Percentiles rank a stretch among this genome's conserved stretches.
Evolutionary conservation across 1,140 invertebrate species (phyloP).

Genomic region (Archivesica marissinica): DNA sequence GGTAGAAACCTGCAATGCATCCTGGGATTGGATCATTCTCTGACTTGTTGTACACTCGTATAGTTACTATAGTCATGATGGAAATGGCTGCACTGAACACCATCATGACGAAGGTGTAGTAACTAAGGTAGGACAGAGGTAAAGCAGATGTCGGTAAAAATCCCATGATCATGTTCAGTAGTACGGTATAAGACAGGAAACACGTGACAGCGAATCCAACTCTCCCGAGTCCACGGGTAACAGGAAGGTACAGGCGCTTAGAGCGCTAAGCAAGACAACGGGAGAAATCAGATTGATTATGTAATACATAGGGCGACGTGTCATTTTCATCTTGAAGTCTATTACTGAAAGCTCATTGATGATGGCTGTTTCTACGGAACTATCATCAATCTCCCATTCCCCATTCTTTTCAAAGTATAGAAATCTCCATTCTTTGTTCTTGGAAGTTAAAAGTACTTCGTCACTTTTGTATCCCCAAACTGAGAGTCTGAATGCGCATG

Average conservation of each 20-base stretch:
- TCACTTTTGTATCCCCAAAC: slow-evolving; percentile 33
- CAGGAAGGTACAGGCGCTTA: slow-evolving; percentile 40
- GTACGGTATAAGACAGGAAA: slow-evolving; percentile 38
- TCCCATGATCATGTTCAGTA: slow-evolving; percentile 56
- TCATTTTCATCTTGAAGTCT: slow-evolving; percentile 21
- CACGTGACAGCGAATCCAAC: slow-evolving; percentile 53
- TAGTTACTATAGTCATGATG: slow-evolving; percentile 28
- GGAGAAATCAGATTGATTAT: slow-evolving; percentile 48
- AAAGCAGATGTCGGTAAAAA: slow-evolving; percentile 33
- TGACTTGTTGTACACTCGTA: slow-evolving; percentile 41
- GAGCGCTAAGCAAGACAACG: slow-evolving; percentile 18
- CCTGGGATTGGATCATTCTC: background rate
- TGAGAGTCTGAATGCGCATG: slow-evolving; percentile 31
- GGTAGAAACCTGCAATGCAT: background rate
- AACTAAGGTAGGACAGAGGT: slow-evolving; percentile 50
- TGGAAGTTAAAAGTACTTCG: slow-evolving; percentile 9
- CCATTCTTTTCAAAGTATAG: slow-evolving; percentile 50
- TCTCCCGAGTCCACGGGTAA: slow-evolving; percentile 51
- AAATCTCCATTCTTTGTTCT: slow-evolving; percentile 22
- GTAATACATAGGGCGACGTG: slow-evolving; percentile 37
- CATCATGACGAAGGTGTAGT: slow-evolving; percentile 58
- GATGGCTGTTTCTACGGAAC: background rate
- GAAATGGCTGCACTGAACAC: slow-evolving; percentile 40
- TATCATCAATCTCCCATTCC: slow-evolving; percentile 47
- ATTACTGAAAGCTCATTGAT: slow-evolving; percentile 32